Evolutionary conservation across 2,888 invertebrate species (phyloP), one percentile per base, ranked within the genome.

Genomic region (Plusia festucae): DNA sequence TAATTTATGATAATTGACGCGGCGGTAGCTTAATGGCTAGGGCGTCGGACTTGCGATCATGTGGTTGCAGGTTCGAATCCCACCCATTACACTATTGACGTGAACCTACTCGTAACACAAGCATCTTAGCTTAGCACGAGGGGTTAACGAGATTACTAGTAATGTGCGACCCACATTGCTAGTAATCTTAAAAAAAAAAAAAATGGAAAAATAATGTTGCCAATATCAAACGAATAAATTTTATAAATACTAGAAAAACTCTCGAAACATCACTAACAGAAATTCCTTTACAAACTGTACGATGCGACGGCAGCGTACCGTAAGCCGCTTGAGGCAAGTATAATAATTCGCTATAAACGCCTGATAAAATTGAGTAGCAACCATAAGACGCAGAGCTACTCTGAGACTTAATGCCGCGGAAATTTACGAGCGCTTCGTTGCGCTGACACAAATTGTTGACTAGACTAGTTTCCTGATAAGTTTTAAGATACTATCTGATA

Each of bases 281-380:
- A 16, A 46, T 46, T 20, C 46, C 20, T 49, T 18, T 20, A 49
- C 0, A 49, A 53, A 22, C 40, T 40, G 15, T 24, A 53, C 27
- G n/a, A 15, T 4, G 52, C 11, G 24, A 13, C 53, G 20, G 53
- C 27, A n/a, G 13, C 20, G 27, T n/a, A 24, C 24, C 27, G 53
- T 15, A 27, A 51, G 27, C 53, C 22, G 22, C 53, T 9, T 18
- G 16, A 46, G 46, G 16, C 46, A 16, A 18, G 46, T 13, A 49
- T 4, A 15, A 8, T 46, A 13, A 62, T 27, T 20, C 5, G 27
- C 34, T 49, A 13, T 51, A 1, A 60, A 49, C 76, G 62, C 73
- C 73, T 73, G 22, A 44, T 57, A 15, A 52, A 62, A 71, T 30
- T n/a, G 11, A 60, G 57, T 62, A 76, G 76, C 73, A 76, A 71